Base-by-base conservation (phyloP, 2,113 vertebrate genomes). In the Vombatus ursinus region DNA sequence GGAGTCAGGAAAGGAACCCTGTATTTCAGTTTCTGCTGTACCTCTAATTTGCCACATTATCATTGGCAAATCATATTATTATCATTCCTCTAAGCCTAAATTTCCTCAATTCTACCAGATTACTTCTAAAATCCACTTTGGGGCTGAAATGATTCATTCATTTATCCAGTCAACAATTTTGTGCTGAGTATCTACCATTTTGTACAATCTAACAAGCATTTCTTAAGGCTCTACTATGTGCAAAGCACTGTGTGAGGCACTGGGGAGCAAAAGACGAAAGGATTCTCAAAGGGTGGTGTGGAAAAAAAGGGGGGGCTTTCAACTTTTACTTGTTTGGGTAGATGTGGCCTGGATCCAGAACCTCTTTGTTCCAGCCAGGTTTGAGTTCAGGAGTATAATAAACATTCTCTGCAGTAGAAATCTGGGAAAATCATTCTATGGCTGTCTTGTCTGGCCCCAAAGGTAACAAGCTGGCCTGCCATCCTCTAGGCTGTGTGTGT, bases 261-360 rank as follows among this genome's bases (percentile, higher is more conserved):
- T 77, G 37, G 14, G 54, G 4, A 37, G 61, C 48, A 31, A 68
- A 68, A 68, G 31, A 68, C 54, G n/a, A 37, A 68, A 68, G 31
- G 31, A 96, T 93, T 96, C 97, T 97, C 93, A 96, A 97, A 98
- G 94, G 96, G 92, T 47, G 28, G 37, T 51, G 22, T 89, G 89
- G 0, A 22, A 49, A 37, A n/a, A 19, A 19, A 14, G 31, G 2
- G 84, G 47, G 19, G 52, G 53, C 47, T 52, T 89, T 44, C 26
- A 14, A 49, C 52, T 96, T 48, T 44, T 77, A 93, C 96, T 90
- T 92, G 97, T 97, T 95, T 97, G 95, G 94, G 93, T 92, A 94
- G 94, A 96, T 93, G 91, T 0, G 25, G 91, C 91, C 93, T 24
- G 31, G 68, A 84, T 9, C 92, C 51, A 25, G 95, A 68, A 93